Evolutionary conservation across 2,888 invertebrate species (phyloP), one percentile per base, ranked within the genome.

Genomic region (Frankliniella intonsa): DNA sequence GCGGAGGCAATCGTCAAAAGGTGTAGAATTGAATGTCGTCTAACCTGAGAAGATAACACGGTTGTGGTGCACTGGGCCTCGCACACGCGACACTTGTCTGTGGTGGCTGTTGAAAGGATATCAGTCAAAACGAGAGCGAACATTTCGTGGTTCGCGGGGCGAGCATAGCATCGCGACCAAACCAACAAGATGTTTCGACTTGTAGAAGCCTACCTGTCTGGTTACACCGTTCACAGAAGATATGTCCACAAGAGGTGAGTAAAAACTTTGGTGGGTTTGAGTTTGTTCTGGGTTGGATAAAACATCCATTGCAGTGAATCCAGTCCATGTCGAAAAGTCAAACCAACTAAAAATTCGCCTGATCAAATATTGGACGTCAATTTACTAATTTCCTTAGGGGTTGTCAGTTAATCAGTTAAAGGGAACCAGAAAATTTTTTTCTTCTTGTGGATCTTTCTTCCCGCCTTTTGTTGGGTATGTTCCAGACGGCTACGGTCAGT

Each of bases 41-140:
- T 12, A 62, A 69, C 69, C 69, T 69, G 69, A 22, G 69, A 69
- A n/a, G 69, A 69, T 22, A 69, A 22, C n/a, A 69, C 22, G 69
- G 69, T 69, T 7, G 69, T 69, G 9, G 69, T 69, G 69, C 22
- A 69, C 22, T n/a, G 69, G 22, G 69, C 69, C 22, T 69, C 69
- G 69, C 69, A 69, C 22, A 69, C 69, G 22, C 69, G 22, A 22
- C 69, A 69, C 22, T 69, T 69, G 69, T 69, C 22, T 3, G 22
- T 22, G 2, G 69, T 69, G 0, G 69, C 69, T 69, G 69, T 0
- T 9, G 22, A 19, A 22, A 69, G 3, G 11, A 9, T n/a, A 17
- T 65, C 62, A 65, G 17, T n/a, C 7, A 55, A n/a, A n/a, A n/a
- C n/a, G n/a, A n/a, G n/a, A n/a, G n/a, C n/a, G n/a, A n/a, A n/a